Evolutionary conservation across 2,113 vertebrate genomes (phyloP).

Genomic region (Cryptomyrus ogoouensis): DNA sequence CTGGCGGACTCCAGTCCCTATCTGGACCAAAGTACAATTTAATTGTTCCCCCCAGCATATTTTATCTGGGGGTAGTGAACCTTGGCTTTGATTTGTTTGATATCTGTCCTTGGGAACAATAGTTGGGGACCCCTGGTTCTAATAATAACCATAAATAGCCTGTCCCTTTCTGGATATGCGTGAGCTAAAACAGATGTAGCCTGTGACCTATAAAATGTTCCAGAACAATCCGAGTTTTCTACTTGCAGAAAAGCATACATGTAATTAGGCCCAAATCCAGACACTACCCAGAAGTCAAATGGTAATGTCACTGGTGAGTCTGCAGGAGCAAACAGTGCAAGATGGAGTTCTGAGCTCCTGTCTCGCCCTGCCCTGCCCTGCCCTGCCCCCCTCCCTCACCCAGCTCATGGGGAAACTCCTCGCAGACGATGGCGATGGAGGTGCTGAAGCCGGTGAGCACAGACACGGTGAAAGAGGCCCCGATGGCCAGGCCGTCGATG

Average conservation of each 20-base stretch:
- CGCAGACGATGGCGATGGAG: conserved; percentile 87
- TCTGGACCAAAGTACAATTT: neutral
- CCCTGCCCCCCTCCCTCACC: conserved; percentile 56
- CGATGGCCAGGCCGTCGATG: conserved; percentile 92
- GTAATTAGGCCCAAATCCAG: neutral
- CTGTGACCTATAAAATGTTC: neutral
- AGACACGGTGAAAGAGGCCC: conserved; percentile 88
- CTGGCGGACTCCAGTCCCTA: neutral
- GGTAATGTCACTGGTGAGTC: neutral
- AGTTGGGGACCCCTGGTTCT: neutral
- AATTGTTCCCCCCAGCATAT: neutral
- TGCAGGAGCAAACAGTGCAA: neutral
- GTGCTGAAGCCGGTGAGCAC: conserved; percentile 86
- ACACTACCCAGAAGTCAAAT: neutral
- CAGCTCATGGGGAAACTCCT: conserved; percentile 94
- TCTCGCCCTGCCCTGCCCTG: conserved; percentile 26
- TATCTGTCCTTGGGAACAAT: neutral
- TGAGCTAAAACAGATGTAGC: neutral
- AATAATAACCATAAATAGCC: neutral
- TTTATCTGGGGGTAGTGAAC: neutral
- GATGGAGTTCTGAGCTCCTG: too few relatives aligned
- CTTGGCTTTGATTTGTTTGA: neutral
- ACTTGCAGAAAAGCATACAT: neutral
- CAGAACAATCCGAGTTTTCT: neutral
- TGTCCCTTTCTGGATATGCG: neutral